Base-by-base conservation (phyloP, 92 coral and sea anemone species). In the Phenganax subtilis region DNA sequence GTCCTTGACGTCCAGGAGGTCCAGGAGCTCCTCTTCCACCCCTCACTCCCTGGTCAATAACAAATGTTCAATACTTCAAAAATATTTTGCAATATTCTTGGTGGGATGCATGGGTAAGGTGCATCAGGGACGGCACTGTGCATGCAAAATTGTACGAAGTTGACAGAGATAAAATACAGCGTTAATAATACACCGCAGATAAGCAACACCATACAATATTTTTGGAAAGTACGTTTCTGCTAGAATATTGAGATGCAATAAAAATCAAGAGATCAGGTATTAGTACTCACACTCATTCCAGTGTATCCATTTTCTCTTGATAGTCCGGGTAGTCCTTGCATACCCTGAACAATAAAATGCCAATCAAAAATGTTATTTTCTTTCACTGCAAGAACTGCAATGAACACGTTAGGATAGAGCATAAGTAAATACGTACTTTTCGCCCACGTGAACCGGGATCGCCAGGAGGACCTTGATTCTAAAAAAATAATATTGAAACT, bases 21-120 rank as follows among this genome's bases (percentile, higher is more conserved):
- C 92, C 92, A 51, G 81, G 86, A 57, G 62, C 51, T 72, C 92
- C 92, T 71, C 72, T 51, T 1, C 74, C 14, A 59, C 92, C 92
- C 58, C 37, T 84, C 16, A 88, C 67, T 54, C 92, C 92, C 92
- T 89, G 68, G 47, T 37, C 47, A 37, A 5, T 1, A 37, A 37
- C 47, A 37, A 37, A 37, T 37, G 47, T 37, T 37, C 47, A 5
- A 37, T 37, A 37, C 47, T 2, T 37, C 47, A 37, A 2, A 37
- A 37, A 37, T 37, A 37, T 37, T 2, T 37, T 37, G 47, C 47
- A 37, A 37, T 37, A 37, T 37, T 37, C 2, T 37, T 37, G 47
- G 47, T 37, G 47, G 25, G 25, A 20, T 20, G 25, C 25, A 20
- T 20, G 25, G 47, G 47, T 37, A 37, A 37, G 47, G 47, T 37